Conservation (phyloP, 2,888 invertebrate species). For the Cheilosia pagana region DNA sequence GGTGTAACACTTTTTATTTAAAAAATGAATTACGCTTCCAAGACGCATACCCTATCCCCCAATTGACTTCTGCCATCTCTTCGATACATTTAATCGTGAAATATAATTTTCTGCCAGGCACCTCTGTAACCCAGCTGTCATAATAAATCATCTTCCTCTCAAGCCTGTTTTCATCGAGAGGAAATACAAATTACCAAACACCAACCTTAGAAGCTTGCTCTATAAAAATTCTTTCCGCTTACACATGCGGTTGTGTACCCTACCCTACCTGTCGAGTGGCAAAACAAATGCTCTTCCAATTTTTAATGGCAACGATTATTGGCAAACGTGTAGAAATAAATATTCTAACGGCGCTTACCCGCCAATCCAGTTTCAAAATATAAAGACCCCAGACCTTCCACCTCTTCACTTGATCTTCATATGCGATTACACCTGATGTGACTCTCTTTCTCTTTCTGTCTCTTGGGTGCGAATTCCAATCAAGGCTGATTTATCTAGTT, state of each 20-base stretch:
- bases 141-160: not conserved
- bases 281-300: constrained; percentile 33
- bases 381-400: constrained; percentile 5
- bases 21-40: too few species aligned
- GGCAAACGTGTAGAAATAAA: constrained; percentile 17
- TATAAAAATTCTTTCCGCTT: not conserved
- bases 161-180: constrained; percentile 6
- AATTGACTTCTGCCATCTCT: not conserved
- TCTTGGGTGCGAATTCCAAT: constrained; percentile 39
- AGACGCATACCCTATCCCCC: too few species aligned
- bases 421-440: not conserved
- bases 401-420: constrained; percentile 12
- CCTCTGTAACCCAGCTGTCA: not conserved
- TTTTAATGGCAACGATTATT: constrained; percentile 12
- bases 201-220: constrained; percentile 12
- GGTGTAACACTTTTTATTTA: too few species aligned
- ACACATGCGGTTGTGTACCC: not conserved
- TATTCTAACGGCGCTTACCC: constrained; percentile 51
- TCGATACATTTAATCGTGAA: not conserved
- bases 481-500: constrained; percentile 49
- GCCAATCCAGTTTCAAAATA: constrained; percentile 55
- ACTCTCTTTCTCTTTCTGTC: not conserved
- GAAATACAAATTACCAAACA: not conserved
- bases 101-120: not conserved
- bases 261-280: constrained; percentile 6